A percentile compares a stretch with the other conserved stretches of the same genome.
Evolutionary conservation across 2,797 vertebrate genomes (phyloP).

Genomic region (Melanotaenia parkinsoni): DNA sequence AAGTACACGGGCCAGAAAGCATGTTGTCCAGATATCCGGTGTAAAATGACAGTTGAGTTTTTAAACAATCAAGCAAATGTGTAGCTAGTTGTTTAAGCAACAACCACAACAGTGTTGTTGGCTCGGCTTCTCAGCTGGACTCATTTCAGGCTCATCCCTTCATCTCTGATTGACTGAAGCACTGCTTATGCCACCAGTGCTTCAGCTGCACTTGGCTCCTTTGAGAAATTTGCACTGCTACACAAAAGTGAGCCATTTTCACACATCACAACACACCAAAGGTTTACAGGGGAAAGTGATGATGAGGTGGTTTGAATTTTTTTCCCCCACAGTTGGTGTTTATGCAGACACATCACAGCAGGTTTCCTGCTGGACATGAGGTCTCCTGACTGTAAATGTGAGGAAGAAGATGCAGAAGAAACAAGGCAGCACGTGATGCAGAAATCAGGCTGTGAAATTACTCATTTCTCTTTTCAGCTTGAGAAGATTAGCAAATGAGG

Average conservation of each 20-base stretch:
- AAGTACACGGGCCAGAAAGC: constrained; percentile 51
- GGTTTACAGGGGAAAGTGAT: too few relatives aligned
- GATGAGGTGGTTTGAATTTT: too few relatives aligned
- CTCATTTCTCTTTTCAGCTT: background rate
- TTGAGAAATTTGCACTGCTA: too few relatives aligned
- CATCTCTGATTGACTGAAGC: too few relatives aligned
- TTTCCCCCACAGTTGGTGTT: too few relatives aligned
- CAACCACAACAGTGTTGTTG: constrained; percentile 7
- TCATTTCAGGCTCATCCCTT: background rate
- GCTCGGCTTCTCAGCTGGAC: constrained; percentile 1
- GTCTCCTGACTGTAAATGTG: too few relatives aligned
- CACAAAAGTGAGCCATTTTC: background rate
- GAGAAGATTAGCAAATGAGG: background rate
- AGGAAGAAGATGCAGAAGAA: too few relatives aligned
- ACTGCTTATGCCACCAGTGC: background rate
- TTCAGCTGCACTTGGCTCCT: background rate
- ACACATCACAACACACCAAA: background rate
- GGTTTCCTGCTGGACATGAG: too few relatives aligned
- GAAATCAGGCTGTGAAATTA: too few relatives aligned
- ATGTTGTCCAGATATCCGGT: constrained; percentile 23
- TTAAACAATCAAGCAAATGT: constrained; percentile 17
- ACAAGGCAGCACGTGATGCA: background rate
- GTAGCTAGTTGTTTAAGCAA: background rate
- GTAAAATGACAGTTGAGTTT: constrained; percentile 9
- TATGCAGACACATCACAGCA: too few relatives aligned